These are phyloP conservation scores for Zaprionus tsacasi DNA, from an alignment of 1,140 invertebrate genomes.

Conservation along the genomic window DNA sequence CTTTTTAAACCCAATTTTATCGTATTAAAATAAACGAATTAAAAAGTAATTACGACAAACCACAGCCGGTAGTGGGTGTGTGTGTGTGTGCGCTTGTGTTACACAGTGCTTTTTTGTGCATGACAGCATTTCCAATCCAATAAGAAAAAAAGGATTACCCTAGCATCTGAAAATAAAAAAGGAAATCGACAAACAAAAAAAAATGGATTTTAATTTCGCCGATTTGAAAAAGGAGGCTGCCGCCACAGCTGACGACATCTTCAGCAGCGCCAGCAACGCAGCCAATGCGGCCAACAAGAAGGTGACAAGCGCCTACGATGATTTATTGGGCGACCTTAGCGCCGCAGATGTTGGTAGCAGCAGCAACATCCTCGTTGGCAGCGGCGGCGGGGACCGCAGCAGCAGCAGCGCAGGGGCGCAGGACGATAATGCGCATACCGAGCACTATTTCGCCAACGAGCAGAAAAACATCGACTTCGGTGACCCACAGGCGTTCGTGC, in stretches of 20 bases:
- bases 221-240: constrained; percentile 79
- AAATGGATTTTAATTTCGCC: constrained; percentile 78
- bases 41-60: background rate
- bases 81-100: constrained; percentile 23
- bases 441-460: constrained; percentile 77
- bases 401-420: constrained; percentile 67
- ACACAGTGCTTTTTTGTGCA: background rate
- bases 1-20: constrained; percentile 19
- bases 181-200: background rate
- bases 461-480: constrained; percentile 73
- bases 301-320: constrained; percentile 38
- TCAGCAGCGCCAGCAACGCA: constrained; percentile 39
- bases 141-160: constrained; percentile 45
- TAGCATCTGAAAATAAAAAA: constrained; percentile 16
- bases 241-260: constrained; percentile 71
- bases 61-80: constrained; percentile 25
- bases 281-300: constrained; percentile 48
- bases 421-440: constrained; percentile 79
- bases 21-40: constrained; percentile 19
- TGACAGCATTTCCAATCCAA: constrained; percentile 24
- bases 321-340: constrained; percentile 49
- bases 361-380: constrained; percentile 1
- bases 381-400: constrained; percentile 17
- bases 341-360: constrained; percentile 10
- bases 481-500: constrained; percentile 75